Percentiles rank a stretch among this genome's conserved stretches.
Conservation (phyloP, 2,797 vertebrate species). For the Mormyrus proboscirostris region DNA sequence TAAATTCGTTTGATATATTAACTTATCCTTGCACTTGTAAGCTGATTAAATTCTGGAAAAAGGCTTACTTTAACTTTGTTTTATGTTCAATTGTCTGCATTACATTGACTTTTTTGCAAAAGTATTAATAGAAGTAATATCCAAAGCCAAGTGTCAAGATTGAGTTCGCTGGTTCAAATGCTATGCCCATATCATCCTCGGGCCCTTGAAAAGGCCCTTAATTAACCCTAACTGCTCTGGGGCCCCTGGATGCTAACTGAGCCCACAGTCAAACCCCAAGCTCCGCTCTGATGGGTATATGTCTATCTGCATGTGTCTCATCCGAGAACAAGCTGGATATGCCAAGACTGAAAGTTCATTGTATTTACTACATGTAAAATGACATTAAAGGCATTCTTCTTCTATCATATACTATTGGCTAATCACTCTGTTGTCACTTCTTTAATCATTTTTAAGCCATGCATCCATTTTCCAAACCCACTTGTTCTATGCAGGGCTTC, state of each 20-base stretch:
- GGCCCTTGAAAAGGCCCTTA: background rate
- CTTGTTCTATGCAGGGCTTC: background rate
- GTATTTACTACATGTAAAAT: background rate
- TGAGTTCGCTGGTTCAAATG: background rate
- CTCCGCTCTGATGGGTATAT: background rate
- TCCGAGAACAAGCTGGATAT: background rate
- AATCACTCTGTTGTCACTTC: background rate
- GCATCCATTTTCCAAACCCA: background rate
- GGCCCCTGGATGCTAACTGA: background rate
- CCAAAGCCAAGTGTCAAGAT: background rate
- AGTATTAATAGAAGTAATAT: background rate
- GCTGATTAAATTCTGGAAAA: background rate
- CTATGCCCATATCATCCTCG: background rate
- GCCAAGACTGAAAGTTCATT: background rate
- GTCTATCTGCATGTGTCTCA: background rate
- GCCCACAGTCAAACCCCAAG: background rate
- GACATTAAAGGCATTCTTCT: background rate
- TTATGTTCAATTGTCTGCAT: background rate
- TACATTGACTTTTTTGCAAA: background rate
- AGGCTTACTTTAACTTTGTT: background rate
- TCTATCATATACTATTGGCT: background rate
- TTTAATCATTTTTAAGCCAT: background rate
- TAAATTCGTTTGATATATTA: conserved; percentile 1
- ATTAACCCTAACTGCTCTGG: background rate
- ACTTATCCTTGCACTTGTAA: conserved; percentile 3